A percentile compares a stretch with the other conserved stretches of the same genome.
Conservation (phyloP, 1,140 invertebrate species). For the Tetraneura akinire region DNA sequence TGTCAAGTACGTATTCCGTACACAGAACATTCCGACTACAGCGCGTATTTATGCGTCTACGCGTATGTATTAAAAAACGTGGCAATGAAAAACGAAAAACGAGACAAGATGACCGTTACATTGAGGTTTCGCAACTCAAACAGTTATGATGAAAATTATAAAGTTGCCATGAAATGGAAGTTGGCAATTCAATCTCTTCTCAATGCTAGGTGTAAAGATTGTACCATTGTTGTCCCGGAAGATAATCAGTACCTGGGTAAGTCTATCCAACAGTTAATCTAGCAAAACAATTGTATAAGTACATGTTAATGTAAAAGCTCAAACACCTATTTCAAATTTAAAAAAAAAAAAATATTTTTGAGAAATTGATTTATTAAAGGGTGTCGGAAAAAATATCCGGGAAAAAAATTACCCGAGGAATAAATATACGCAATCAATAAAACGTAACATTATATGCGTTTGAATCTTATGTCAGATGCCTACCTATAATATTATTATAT, state of each 20-base stretch:
- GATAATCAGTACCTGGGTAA: constrained; percentile 15
- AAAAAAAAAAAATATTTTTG: too few species aligned
- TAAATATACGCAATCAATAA: too few species aligned
- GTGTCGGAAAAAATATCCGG: too few species aligned
- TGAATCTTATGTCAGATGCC: too few species aligned
- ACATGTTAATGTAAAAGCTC: too few species aligned
- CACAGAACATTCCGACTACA: constrained; percentile 55
- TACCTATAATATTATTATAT: too few species aligned
- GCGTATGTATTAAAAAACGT: constrained; percentile 78
- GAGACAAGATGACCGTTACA: constrained; percentile 77
- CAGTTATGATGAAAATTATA: constrained; percentile 81
- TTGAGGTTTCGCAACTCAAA: constrained; percentile 77
- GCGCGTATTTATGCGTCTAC: constrained; percentile 84
- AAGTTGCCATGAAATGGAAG: constrained; percentile 80
- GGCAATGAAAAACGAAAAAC: constrained; percentile 67
- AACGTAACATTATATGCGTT: too few species aligned
- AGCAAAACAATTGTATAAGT: too few species aligned
- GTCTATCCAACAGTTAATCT: too few species aligned
- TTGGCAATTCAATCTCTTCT: constrained; percentile 73
- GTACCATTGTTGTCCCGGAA: neutral
- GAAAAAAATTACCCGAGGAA: too few species aligned
- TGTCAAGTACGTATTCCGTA: constrained; percentile 6
- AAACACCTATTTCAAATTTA: too few species aligned
- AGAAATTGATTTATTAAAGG: too few species aligned
- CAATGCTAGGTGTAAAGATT: constrained; percentile 58